A percentile compares a stretch with the other conserved stretches of the same genome.
Conservation (phyloP, 2,888 invertebrate species). For the Lasius fuliginosus region DNA sequence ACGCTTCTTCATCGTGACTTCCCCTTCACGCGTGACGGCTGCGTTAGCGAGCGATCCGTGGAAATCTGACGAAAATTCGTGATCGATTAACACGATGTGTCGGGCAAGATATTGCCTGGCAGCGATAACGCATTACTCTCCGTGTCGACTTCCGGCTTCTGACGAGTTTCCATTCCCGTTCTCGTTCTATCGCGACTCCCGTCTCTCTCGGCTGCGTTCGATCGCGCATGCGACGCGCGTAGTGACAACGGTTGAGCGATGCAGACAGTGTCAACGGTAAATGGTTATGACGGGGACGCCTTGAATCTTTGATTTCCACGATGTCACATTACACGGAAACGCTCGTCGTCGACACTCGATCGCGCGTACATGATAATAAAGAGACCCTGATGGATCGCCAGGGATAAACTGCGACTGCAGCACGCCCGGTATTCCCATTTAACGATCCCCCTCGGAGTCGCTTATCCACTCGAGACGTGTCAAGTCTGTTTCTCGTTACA, state of each 20-base stretch:
- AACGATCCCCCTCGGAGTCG: not conserved
- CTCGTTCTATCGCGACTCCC: not conserved
- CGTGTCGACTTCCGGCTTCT: constrained; percentile 69
- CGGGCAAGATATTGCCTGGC: constrained; percentile 51
- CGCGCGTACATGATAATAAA: constrained; percentile 34
- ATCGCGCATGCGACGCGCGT: constrained; percentile 78
- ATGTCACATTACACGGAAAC: constrained; percentile 75
- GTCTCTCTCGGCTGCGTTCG: constrained; percentile 27
- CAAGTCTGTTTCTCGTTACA: not conserved
- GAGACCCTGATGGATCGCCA: not conserved
- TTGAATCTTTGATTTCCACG: constrained; percentile 82
- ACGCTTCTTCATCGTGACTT: constrained; percentile 61
- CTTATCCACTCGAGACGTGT: not conserved
- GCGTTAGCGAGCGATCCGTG: constrained; percentile 38
- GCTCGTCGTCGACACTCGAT: constrained; percentile 58
- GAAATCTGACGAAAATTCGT: constrained; percentile 65
- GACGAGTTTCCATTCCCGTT: constrained; percentile 22
- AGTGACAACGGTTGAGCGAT: constrained; percentile 79
- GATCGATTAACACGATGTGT: constrained; percentile 67
- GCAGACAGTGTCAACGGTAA: constrained; percentile 83
- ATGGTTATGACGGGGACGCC: constrained; percentile 82
- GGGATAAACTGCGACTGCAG: not conserved
- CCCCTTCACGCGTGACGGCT: constrained; percentile 62
- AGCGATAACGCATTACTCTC: constrained; percentile 57
- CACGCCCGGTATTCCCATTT: not conserved